These are phyloP conservation scores for Aurelia aurita complex sp. Pacific DNA, from an alignment of 30 jellyfish, hydroid and myxozoan species.

Conservation along the genomic window DNA sequence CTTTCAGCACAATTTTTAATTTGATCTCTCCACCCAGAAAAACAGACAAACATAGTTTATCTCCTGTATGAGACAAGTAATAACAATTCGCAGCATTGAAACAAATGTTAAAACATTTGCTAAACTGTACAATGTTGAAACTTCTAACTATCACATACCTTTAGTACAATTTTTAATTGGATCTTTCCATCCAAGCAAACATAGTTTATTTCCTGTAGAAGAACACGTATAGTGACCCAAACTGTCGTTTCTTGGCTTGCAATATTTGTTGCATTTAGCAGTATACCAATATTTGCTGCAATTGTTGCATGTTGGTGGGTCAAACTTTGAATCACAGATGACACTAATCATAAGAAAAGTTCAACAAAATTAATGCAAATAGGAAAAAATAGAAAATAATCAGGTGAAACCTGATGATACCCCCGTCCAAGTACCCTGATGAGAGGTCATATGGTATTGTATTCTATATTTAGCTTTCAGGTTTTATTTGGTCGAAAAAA, in stretches of 20 bases:
- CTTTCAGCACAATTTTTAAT: constrained; percentile 59
- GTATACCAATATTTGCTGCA: constrained; percentile 66
- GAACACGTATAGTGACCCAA: constrained; percentile 59
- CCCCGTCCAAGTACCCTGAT: too few relatives aligned
- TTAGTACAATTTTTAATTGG: constrained; percentile 47
- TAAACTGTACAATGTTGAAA: too few relatives aligned
- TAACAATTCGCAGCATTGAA: too few relatives aligned
- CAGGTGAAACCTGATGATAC: too few relatives aligned
- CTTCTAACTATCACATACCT: constrained; percentile 9
- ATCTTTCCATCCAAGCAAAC: constrained; percentile 74
- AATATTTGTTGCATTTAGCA: constrained; percentile 1
- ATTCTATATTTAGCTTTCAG: too few relatives aligned
- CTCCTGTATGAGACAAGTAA: too few relatives aligned
- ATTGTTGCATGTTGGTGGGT: constrained; percentile 69
- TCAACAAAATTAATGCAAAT: too few relatives aligned
- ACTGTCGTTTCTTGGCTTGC: constrained; percentile 51
- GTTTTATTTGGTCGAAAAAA: too few relatives aligned
- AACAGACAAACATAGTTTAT: too few relatives aligned
- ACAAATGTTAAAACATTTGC: too few relatives aligned
- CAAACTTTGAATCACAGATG: constrained; percentile 28
- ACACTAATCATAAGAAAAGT: constrained; percentile 6
- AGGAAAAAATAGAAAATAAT: too few relatives aligned
- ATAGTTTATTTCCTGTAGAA: constrained; percentile 36
- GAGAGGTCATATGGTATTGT: too few relatives aligned
- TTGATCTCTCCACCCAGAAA: background rate